Base-by-base conservation (phyloP, 1,140 invertebrate genomes). In the Drosophila leontia region DNA sequence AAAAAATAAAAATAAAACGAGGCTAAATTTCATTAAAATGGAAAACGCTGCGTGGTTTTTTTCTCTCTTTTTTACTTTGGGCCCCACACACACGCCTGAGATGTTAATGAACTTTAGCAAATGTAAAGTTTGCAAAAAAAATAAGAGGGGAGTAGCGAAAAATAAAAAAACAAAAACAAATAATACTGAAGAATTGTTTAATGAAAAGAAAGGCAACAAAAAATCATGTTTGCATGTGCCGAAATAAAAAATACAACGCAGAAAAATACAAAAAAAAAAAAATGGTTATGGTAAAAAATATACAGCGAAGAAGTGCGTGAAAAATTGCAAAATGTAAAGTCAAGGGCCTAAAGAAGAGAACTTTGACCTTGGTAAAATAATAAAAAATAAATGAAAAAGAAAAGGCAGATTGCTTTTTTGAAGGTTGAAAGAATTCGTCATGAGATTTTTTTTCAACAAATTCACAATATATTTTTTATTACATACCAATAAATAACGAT, bases 41-140 rank as follows among this genome's bases (percentile, higher is more conserved):
- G 65, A 85, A 82, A 77, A 53, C 50, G 76, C 63, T 80, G 76
- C 37, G 65, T 75, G 59, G 34, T 61, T 79, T 53, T 80, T 59
- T 67, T 55, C 23, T 15, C 34, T 9, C 47, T 68, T 37, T 78
- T 37, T 23, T 37, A 7, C 61, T 63, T 50, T 59, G 48, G 60
- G 55, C 75, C 19, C 37, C 37, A 15, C 37, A 39, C 71, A 78
- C 42, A 76, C 53, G 58, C 72, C 67, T 75, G 44, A 60, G 74
- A 80, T 88, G 83, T 84, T 87, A 87, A 87, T 87, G 83, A 87
- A 88, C 83, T 88, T 83, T 87, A 50, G 80, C 64, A 53, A 70
- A 82, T 81, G 71, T 81, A 77, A 81, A 63, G 59, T 68, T 71
- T 8, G 78, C 78, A 50, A 63, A 81, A 84, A 84, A 68, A 58